phyloP scores from a whole-genome alignment of 2,888 invertebrate genomes.

The Diloba caeruleocephala region DNA sequence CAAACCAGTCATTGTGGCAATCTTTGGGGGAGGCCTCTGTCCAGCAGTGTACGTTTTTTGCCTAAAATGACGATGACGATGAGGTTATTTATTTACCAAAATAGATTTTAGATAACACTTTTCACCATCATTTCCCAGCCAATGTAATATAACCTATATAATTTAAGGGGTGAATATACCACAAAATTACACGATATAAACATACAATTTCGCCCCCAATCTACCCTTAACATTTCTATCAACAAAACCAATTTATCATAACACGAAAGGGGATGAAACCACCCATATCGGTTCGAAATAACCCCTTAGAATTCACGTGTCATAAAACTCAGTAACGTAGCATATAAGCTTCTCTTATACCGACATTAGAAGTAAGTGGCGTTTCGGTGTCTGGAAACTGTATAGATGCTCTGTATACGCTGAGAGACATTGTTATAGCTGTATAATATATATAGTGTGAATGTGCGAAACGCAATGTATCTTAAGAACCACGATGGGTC shows the following conservation, averaged over 20 bases:
- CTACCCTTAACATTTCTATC: constrained; percentile 47
- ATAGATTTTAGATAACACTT: background rate
- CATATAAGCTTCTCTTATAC: constrained; percentile 49
- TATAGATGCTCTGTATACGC: constrained; percentile 9
- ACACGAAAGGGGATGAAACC: constrained; percentile 36
- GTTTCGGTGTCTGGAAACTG: constrained; percentile 25
- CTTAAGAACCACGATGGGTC: too few species aligned
- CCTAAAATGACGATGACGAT: too few species aligned
- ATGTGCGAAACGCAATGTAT: too few species aligned
- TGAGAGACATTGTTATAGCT: background rate
- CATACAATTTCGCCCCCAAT: constrained; percentile 31
- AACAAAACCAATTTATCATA: constrained; percentile 55
- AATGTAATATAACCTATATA: background rate
- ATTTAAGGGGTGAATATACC: constrained; percentile 24
- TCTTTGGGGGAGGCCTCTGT: too few species aligned
- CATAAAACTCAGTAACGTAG: constrained; percentile 61
- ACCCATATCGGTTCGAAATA: constrained; percentile 39
- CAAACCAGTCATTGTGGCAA: too few species aligned
- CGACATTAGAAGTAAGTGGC: constrained; percentile 40
- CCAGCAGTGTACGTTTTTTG: too few species aligned
- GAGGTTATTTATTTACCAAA: background rate
- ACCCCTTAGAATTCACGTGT: constrained; percentile 59
- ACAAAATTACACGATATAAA: constrained; percentile 24
- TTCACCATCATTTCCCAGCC: background rate
- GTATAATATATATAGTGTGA: too few species aligned